Percentiles rank a stretch among this genome's conserved stretches.
phyloP scores from a whole-genome alignment of 2,797 vertebrate genomes.

The Botia kubotai region DNA sequence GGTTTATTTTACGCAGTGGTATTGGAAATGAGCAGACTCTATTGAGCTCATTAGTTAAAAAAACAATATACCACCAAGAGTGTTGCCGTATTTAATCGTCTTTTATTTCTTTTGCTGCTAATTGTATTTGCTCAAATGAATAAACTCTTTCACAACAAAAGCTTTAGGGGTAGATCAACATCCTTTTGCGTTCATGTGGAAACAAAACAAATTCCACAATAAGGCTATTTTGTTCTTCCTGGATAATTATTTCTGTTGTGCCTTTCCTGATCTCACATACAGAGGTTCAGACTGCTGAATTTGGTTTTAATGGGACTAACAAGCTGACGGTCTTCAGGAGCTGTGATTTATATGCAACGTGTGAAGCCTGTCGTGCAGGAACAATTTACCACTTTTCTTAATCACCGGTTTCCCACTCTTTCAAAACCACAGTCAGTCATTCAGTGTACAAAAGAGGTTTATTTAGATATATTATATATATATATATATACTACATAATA shows the following conservation, averaged over 20 bases:
- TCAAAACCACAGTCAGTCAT: slow-evolving; percentile 13
- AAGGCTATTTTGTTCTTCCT: background rate
- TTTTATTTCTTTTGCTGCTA: slow-evolving; percentile 5
- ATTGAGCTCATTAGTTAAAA: slow-evolving; percentile 13
- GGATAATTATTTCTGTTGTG: slow-evolving; percentile 19
- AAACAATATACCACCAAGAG: slow-evolving; percentile 11
- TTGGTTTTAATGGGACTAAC: slow-evolving; percentile 4
- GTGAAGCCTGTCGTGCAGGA: slow-evolving; percentile 5
- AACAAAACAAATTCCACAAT: background rate
- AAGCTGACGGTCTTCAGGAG: slow-evolving; percentile 3
- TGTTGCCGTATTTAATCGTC: slow-evolving; percentile 2
- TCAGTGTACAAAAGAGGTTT: slow-evolving; percentile 5
- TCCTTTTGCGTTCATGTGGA: background rate
- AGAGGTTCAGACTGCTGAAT: background rate
- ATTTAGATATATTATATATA: background rate
- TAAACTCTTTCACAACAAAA: slow-evolving; percentile 20
- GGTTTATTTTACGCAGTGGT: slow-evolving; percentile 8
- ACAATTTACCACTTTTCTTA: slow-evolving; percentile 23
- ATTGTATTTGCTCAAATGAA: slow-evolving; percentile 34
- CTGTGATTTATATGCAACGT: slow-evolving; percentile 30
- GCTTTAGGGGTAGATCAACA: background rate
- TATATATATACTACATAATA: too few relatives aligned
- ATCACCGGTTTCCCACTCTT: slow-evolving; percentile 7
- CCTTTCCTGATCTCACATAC: slow-evolving; percentile 4
- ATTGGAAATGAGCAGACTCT: background rate